These are phyloP conservation scores for Rotaria macrura DNA, from an alignment of 2,888 invertebrate species.

Conservation along the genomic window DNA sequence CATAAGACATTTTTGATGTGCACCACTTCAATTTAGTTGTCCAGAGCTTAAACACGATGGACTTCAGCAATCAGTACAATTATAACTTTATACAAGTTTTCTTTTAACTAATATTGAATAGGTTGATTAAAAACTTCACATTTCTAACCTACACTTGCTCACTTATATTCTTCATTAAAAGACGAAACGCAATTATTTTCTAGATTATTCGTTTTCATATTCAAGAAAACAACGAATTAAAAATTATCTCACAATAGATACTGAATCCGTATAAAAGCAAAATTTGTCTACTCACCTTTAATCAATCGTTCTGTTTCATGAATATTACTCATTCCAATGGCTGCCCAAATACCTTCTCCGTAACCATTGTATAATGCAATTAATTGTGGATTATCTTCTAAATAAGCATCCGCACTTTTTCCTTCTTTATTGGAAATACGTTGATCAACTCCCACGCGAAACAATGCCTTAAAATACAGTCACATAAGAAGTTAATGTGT, in stretches of 20 bases:
- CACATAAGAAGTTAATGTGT: background rate
- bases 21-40: too few species aligned
- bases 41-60: too few species aligned
- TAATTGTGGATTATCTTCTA: conserved; percentile 28
- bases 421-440: conserved; percentile 23
- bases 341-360: conserved; percentile 24
- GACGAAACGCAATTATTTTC: too few species aligned
- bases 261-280: too few species aligned
- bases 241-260: too few species aligned
- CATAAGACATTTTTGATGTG: too few species aligned
- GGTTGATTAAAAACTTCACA: too few species aligned
- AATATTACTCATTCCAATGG: conserved; percentile 16
- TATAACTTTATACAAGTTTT: too few species aligned
- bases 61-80: too few species aligned
- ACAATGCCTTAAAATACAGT: conserved; percentile 16
- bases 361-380: conserved; percentile 20
- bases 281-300: background rate
- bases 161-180: too few species aligned
- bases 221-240: background rate
- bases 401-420: conserved; percentile 13
- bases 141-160: too few species aligned
- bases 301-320: conserved; percentile 16
- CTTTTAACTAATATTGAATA: too few species aligned
- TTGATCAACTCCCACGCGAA: conserved; percentile 23
- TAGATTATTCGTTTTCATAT: background rate